Evolutionary conservation across 2,888 invertebrate species (phyloP), one percentile per base, ranked within the genome.

Genomic region (Aporophyla nigra): DNA sequence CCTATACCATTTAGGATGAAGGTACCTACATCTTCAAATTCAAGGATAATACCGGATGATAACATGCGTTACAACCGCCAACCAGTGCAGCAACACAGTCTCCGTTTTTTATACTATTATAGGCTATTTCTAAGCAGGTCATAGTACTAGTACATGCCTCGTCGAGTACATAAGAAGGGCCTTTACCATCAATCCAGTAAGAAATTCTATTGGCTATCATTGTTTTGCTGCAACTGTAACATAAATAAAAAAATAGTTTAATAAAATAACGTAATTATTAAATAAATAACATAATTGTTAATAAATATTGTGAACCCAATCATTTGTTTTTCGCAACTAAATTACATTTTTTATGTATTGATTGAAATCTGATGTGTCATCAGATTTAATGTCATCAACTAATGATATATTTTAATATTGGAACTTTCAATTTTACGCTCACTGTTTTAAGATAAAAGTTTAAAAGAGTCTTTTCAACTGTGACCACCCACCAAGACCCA

Each of bases 1-100:
- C 6, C n/a, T n/a, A n/a, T n/a, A n/a, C n/a, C 9, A 19, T 27
- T 58, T 21, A 14, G 33, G 33, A 33, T 61, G 21, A 40, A 40
- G 9, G n/a, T 51, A 76, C 82, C 54, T 76, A 93, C 93, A 89
- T 90, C 61, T 82, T 90, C 40, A 89, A 82, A 71, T 92, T 90
- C 5, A 92, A 70, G 1, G 89, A 88, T 0, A 90, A 80, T 43
- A 84, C 80, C 6, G 97, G 97, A 72, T 97, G 97, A 78, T 97
- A 91, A 82, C 97, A 97, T 14, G 97, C 89, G 83, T 96, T 97
- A 61, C 96, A 95, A 2, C 97, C 97, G 1, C 97, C 97, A 1
- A 98, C 97, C 54, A 98, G 94, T 6, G 98, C 97, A 1, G 93
- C 90, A 2, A 93, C 93, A 62, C 93, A 93, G 9, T 91, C 89